Conservation (phyloP, 1,140 invertebrate genomes). For the Asbolus verrucosus region DNA sequence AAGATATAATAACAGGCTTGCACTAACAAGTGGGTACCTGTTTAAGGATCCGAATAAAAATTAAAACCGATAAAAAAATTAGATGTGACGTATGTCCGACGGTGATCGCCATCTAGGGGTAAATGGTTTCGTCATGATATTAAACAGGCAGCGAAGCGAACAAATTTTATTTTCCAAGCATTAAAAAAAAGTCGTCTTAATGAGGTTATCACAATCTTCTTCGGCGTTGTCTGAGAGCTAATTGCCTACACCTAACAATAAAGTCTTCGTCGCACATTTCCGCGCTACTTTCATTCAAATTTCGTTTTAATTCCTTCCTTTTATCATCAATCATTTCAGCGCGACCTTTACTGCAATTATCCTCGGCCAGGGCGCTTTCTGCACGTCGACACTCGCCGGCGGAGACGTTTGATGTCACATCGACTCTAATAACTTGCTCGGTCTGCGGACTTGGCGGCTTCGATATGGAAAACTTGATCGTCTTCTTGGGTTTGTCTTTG, state of each 20-base stretch:
- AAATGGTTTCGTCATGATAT: too few species aligned
- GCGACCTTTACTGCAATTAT: background rate
- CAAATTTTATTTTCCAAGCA: too few species aligned
- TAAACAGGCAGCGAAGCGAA: too few species aligned
- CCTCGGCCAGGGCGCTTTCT: background rate
- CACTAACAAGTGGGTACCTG: too few species aligned
- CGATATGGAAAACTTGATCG: conserved; percentile 58
- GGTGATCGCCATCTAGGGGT: too few species aligned
- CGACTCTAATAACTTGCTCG: conserved; percentile 62
- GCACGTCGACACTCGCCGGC: conserved; percentile 12
- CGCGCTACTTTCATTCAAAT: conserved; percentile 2
- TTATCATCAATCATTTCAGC: conserved; percentile 26
- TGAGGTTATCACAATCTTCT: background rate
- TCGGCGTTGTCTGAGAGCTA: conserved; percentile 44
- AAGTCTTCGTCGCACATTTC: conserved; percentile 52
- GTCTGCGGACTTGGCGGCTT: conserved; percentile 62
- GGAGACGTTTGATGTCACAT: conserved; percentile 60
- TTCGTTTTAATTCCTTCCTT: conserved; percentile 37
- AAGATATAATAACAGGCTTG: too few species aligned
- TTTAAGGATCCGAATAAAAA: too few species aligned
- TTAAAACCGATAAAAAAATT: too few species aligned
- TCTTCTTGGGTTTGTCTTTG: conserved; percentile 56
- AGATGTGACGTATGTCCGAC: too few species aligned
- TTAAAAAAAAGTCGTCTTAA: background rate
- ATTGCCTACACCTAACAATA: conserved; percentile 52